phyloP scores from a whole-genome alignment of 2,113 vertebrate species.

The Salminus brasiliensis region DNA sequence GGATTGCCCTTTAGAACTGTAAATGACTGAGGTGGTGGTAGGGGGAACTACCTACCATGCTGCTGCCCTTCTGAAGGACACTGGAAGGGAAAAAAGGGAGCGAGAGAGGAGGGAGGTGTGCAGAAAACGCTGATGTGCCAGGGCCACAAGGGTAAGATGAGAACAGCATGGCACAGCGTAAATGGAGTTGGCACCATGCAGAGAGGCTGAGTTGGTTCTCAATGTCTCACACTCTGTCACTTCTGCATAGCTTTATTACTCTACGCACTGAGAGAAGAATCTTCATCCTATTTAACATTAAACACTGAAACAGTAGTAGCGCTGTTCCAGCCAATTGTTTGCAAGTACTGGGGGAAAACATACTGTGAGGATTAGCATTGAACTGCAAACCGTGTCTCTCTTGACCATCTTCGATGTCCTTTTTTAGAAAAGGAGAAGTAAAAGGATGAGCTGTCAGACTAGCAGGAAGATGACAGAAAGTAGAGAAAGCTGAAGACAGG shows the following conservation, averaged over 20 bases:
- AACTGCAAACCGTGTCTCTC: not conserved
- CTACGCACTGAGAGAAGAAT: not conserved
- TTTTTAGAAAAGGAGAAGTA: not conserved
- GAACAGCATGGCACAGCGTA: slow-evolving; percentile 52
- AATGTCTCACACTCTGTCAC: slow-evolving; percentile 25
- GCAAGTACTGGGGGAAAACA: not conserved
- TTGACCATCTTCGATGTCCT: not conserved
- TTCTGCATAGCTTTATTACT: slow-evolving; percentile 17
- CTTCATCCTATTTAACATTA: not conserved
- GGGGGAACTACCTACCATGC: not conserved
- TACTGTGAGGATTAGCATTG: not conserved
- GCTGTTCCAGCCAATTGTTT: not conserved
- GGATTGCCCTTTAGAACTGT: slow-evolving; percentile 35
- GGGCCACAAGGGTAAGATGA: slow-evolving; percentile 44
- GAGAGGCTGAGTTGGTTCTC: slow-evolving; percentile 28
- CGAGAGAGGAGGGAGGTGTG: slow-evolving; percentile 21
- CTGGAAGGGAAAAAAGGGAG: slow-evolving; percentile 14
- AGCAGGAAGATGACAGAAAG: not conserved
- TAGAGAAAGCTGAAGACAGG: not conserved
- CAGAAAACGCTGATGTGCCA: slow-evolving; percentile 48
- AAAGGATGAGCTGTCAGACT: not conserved
- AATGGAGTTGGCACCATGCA: slow-evolving; percentile 47
- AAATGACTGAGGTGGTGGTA: slow-evolving; percentile 15
- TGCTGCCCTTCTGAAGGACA: slow-evolving; percentile 49
- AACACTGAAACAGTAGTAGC: not conserved